Percentiles rank a stretch among this genome's conserved stretches.
phyloP scores from a whole-genome alignment of 2,113 vertebrate genomes.

The Mystacornis crossleyi region DNA sequence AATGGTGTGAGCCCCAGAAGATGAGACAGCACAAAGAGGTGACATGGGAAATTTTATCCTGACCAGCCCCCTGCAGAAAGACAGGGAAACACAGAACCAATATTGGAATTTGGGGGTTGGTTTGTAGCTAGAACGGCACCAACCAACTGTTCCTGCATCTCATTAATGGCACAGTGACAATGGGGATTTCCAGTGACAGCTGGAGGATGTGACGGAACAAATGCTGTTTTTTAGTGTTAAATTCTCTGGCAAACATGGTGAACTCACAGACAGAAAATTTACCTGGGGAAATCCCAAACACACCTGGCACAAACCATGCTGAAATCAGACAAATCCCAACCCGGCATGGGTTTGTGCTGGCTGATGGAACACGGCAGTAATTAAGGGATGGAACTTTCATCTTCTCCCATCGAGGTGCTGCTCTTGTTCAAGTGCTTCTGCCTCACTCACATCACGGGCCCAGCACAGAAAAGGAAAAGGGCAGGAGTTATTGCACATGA shows the following conservation, averaged over 20 bases:
- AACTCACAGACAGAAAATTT: neutral
- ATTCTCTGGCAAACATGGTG: neutral
- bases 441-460: neutral
- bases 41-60: neutral
- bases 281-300: neutral
- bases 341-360: neutral
- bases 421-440: neutral
- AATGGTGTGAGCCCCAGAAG: neutral
- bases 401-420: neutral
- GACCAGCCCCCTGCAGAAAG: neutral
- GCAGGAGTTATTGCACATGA: constrained; percentile 9
- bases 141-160: neutral
- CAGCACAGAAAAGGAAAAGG: neutral
- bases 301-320: neutral
- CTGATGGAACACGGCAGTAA: neutral
- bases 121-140: neutral
- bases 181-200: neutral
- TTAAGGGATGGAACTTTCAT: neutral
- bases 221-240: accelerated
- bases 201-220: neutral
- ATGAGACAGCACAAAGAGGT: neutral
- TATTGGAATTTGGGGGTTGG: neutral
- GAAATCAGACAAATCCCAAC: neutral
- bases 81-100: neutral
- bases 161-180: neutral